Evolutionary conservation across 2,888 invertebrate species (phyloP).

Genomic region (Amblyjoppa proteus): DNA sequence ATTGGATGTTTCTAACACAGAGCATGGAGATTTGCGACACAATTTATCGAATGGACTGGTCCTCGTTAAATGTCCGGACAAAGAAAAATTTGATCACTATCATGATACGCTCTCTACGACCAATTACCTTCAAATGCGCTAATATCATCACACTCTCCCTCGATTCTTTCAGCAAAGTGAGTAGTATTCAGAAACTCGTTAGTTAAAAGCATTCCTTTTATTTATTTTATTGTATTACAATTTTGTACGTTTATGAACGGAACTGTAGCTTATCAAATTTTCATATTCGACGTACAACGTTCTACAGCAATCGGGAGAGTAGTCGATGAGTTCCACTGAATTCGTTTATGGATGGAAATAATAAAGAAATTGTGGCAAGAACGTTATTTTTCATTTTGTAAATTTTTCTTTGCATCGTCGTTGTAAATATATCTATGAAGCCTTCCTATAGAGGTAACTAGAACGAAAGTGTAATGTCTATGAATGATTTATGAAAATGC

Average conservation of each 20-base stretch:
- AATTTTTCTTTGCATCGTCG: too few species aligned
- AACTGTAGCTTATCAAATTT: too few species aligned
- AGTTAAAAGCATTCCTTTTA: not conserved
- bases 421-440: too few species aligned
- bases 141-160: slow-evolving; percentile 70
- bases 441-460: too few species aligned
- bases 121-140: slow-evolving; percentile 70
- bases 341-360: too few species aligned
- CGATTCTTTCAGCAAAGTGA: slow-evolving; percentile 70
- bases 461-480: not conserved
- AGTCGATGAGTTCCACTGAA: not conserved
- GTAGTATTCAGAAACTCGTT: slow-evolving; percentile 24
- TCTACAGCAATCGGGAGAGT: slow-evolving; percentile 45
- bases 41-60: slow-evolving; percentile 72
- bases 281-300: slow-evolving; percentile 14
- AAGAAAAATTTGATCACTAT: slow-evolving; percentile 70
- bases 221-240: not conserved
- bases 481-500: not conserved
- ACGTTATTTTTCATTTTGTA: too few species aligned
- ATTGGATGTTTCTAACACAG: slow-evolving; percentile 49
- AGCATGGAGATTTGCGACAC: slow-evolving; percentile 69
- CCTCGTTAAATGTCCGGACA: slow-evolving; percentile 50
- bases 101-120: slow-evolving; percentile 67
- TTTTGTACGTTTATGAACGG: too few species aligned
- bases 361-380: too few species aligned